phyloP scores from a whole-genome alignment of 2,113 vertebrate genomes.

The Hepsetus odoe region DNA sequence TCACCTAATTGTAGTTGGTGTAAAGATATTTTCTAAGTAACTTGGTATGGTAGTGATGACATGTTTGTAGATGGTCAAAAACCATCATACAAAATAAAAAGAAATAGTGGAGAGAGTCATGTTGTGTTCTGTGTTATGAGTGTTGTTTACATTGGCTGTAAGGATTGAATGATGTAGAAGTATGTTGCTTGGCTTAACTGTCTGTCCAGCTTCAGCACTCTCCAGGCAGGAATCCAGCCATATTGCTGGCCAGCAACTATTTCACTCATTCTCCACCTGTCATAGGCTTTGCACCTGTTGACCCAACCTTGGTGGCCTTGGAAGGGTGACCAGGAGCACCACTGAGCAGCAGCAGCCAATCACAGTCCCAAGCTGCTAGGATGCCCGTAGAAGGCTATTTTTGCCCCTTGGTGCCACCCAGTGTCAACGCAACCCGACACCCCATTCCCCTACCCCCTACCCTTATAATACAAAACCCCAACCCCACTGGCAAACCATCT shows the following conservation, averaged over 20 bases:
- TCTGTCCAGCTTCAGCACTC: conserved; percentile 68
- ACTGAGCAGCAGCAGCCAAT: conserved; percentile 72
- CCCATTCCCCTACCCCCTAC: conserved; percentile 42
- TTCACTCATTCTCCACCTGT: conserved; percentile 76
- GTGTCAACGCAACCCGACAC: conserved; percentile 18
- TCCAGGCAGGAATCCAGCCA: conserved; percentile 61
- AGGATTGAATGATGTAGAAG: conserved; percentile 55
- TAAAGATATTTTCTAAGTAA: no score
- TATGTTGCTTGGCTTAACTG: conserved; percentile 63
- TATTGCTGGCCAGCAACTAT: conserved; percentile 67
- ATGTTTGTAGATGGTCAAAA: no score
- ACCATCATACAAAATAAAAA: no score
- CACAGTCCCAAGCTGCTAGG: conserved; percentile 44
- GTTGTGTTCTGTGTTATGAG: no score
- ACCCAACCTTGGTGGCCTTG: conserved; percentile 32
- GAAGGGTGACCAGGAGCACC: conserved; percentile 39
- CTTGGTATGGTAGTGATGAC: no score
- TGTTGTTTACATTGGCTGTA: background rate
- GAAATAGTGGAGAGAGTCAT: no score
- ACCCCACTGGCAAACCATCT: conserved; percentile 7
- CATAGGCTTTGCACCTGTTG: conserved; percentile 62
- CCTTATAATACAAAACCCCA: conserved; percentile 38
- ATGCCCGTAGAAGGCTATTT: conserved; percentile 79
- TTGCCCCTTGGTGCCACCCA: conserved; percentile 49
- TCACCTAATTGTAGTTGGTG: no score